Conservation (phyloP, 2,888 invertebrate genomes). For the Eilema sororculum region DNA sequence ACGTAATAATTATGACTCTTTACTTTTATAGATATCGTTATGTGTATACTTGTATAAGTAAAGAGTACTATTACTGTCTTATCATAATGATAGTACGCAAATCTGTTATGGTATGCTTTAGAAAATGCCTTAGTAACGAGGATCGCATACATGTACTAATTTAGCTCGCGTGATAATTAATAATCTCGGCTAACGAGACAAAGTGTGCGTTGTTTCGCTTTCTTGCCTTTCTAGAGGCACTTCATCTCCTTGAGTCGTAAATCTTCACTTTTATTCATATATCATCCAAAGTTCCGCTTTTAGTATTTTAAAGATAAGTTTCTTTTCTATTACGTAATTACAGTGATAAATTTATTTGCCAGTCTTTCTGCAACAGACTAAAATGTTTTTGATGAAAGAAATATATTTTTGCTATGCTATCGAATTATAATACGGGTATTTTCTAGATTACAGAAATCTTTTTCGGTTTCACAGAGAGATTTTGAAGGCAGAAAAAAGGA, state of each 20-base stretch:
- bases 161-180: constrained; percentile 61
- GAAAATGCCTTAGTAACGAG: constrained; percentile 54
- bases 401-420: neutral
- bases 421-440: neutral
- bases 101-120: constrained; percentile 43
- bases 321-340: constrained; percentile 23
- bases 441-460: neutral
- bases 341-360: constrained; percentile 21
- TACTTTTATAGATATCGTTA: constrained; percentile 36
- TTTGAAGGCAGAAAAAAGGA: neutral
- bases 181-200: constrained; percentile 50
- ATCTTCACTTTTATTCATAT: constrained; percentile 30
- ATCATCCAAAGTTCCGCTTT: constrained; percentile 27
- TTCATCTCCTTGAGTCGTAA: constrained; percentile 37
- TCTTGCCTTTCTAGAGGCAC: constrained; percentile 64
- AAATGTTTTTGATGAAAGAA: neutral
- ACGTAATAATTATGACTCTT: constrained; percentile 3
- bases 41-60: constrained; percentile 35
- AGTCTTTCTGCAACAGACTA: constrained; percentile 9
- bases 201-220: constrained; percentile 72
- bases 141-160: constrained; percentile 48
- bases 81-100: constrained; percentile 50
- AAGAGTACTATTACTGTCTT: constrained; percentile 37
- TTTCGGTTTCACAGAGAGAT: neutral
- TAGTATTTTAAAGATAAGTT: constrained; percentile 24